Evolutionary conservation across 2,888 invertebrate genomes (phyloP), one percentile per base, ranked within the genome.

Genomic region (Netelia fuscicornis): DNA sequence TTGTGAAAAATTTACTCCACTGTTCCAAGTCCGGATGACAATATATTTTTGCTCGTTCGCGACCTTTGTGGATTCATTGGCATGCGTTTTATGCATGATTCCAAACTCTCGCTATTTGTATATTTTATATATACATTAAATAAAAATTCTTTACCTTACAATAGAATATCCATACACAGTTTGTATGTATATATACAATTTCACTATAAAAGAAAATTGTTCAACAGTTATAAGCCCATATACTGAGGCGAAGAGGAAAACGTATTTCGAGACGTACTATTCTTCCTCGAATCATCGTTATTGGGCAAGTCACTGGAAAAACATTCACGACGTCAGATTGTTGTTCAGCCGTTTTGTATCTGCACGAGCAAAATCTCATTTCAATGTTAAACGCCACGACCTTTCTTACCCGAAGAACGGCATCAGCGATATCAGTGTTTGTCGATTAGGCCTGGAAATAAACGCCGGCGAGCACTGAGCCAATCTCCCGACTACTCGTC

Each of bases 361-460:
- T 13, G 52, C 23, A 13, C 11, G 60, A 3, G 17, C 5, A 37
- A 20, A 77, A 77, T 54, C 68, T 25, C 11, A 60, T 60, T 58
- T 52, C 54, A 13, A 25, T 30, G n/a, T 52, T 2, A 25, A 44
- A 23, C 13, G 20, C 3, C 23, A 13, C 37, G 17, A 64, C 70
- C 8, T 82, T 11, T 70, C 94, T 94, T 94, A 97, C 96, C 97
- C 97, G 93, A 99, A 98, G 94, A 99, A 98, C 48, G 98, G 97
- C 91, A 99, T 95, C 86, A 97, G 95, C 65, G 96, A 96, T 89
- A 98, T 96, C 83, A 99, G 95, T 60, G 97, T 96, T 81, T 96
- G 96, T 91, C 98, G 97, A 89, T 95, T 96, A 86, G 97, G 97
- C 91, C 97, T 96, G 80, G 96, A 95, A 65, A 97, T 95, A 76